Percentiles rank a stretch among this genome's conserved stretches.
These are phyloP conservation scores for Xenopus laevis DNA, from an alignment of 2,113 vertebrate genomes.

Conservation along the genomic window DNA sequence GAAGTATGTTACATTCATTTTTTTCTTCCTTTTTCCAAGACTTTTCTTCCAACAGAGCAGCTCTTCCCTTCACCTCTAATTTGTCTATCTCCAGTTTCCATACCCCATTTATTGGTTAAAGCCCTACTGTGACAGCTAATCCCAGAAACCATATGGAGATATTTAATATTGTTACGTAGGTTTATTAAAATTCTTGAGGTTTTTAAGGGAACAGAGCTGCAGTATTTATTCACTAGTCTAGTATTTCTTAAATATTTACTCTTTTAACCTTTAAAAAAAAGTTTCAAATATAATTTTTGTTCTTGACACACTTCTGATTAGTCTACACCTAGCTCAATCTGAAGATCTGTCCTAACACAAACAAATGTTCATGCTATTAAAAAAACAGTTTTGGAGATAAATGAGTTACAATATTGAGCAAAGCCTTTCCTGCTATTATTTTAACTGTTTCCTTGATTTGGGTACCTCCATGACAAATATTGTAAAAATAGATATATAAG, in stretches of 20 bases:
- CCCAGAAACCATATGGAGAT: conserved; percentile 41
- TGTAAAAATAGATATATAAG: no score
- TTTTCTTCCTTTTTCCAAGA: not conserved
- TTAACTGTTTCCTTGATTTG: no score
- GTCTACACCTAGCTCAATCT: not conserved
- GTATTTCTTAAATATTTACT: conserved; percentile 37
- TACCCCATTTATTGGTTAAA: conserved; percentile 38
- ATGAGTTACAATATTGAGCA: no score
- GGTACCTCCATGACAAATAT: no score
- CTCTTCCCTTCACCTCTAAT: conserved; percentile 40
- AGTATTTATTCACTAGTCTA: conserved; percentile 34
- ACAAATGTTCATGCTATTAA: not conserved
- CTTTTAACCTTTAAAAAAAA: conserved; percentile 30
- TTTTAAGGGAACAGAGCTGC: conserved; percentile 27
- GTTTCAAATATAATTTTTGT: conserved; percentile 25
- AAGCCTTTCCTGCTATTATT: no score
- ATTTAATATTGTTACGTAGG: conserved; percentile 38
- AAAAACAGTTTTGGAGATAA: no score
- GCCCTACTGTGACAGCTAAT: conserved; percentile 40
- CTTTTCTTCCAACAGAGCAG: conserved; percentile 24
- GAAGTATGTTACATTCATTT: conserved; percentile 26
- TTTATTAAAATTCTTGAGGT: conserved; percentile 35
- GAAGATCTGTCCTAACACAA: not conserved
- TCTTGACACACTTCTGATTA: conserved; percentile 30
- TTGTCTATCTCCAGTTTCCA: conserved; percentile 41